Evolutionary conservation across 2,888 invertebrate species (phyloP).

Genomic region (Dolichomitus sp.): DNA sequence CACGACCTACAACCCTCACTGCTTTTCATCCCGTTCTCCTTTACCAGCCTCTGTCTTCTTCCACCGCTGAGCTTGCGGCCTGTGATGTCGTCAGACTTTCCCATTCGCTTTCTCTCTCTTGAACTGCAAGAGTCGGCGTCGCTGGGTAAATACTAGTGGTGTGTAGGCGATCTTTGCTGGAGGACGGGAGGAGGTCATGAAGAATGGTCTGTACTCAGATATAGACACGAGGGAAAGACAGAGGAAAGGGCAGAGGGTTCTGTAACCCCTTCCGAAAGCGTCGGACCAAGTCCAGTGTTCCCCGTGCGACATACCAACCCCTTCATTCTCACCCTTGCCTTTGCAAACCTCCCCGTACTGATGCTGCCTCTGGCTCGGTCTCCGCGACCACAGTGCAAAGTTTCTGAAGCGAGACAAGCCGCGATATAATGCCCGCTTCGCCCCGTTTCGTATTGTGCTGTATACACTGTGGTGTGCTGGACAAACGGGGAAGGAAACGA

Average conservation of each 20-base stretch:
- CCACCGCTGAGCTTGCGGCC: conserved; percentile 56
- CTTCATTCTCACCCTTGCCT: conserved; percentile 56
- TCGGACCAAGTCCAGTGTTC: conserved; percentile 70
- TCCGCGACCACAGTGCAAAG: conserved; percentile 82
- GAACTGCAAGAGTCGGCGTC: conserved; percentile 74
- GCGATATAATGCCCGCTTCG: conserved; percentile 80
- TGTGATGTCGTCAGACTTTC: conserved; percentile 65
- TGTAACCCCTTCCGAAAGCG: conserved; percentile 65
- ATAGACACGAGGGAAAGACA: conserved; percentile 41
- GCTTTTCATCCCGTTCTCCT: conserved; percentile 68
- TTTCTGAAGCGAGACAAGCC: conserved; percentile 83
- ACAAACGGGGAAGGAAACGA: conserved; percentile 29
- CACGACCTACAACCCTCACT: conserved; percentile 64
- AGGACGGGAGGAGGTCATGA: conserved; percentile 76
- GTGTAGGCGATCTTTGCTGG: conserved; percentile 81
- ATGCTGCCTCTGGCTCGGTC: conserved; percentile 64
- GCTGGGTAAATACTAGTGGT: conserved; percentile 79
- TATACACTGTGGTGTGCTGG: conserved; percentile 22
- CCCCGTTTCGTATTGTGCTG: conserved; percentile 51
- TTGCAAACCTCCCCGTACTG: conserved; percentile 56
- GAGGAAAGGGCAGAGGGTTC: conserved; percentile 37
- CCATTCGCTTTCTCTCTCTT: conserved; percentile 66
- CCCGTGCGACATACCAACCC: conserved; percentile 51
- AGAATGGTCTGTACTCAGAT: conserved; percentile 82
- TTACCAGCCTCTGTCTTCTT: conserved; percentile 63